Evolutionary conservation across 2,797 vertebrate genomes (phyloP), one percentile per base, ranked within the genome.

Genomic region (Enteromius viviparus): DNA sequence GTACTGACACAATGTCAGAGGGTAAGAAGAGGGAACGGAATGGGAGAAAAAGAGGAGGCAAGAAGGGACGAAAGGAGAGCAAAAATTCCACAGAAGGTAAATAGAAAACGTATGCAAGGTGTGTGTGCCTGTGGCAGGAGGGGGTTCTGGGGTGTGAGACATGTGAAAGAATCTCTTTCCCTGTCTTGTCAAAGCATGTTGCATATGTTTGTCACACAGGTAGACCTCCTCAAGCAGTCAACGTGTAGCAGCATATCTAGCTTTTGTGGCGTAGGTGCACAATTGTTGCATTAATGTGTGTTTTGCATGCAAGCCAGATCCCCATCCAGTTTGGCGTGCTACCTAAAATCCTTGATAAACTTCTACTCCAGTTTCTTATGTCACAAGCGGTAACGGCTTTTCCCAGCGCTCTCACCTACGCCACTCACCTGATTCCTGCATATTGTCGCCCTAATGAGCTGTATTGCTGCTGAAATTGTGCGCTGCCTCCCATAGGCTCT

Each of bases 1-100:
- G 58, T 85, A 86, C 87, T 89, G 89, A 90, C 90, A 94, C 88
- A 87, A 95, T 96, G 95, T 92, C 94, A 83, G 94, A 95, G 86
- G 91, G 11, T 84, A 94, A 87, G 90, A 94, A 71, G 90, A 95
- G 90, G 91, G 92, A 95, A 64, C 92, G 55, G 87, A 94, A 90
- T 89, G 93, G 90, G 84, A 94, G 40, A 91, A 95, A 89, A 90
- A 94, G 87, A 89, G 92, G 90, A 26, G 90, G 83, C 79, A 94
- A 88, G 85, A 94, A 91, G 89, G 91, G 89, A 88, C 92, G 89
- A 81, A 94, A 91, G 82, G 92, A 90, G 82, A 92, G 91, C 72
- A 72, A 32, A 10, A 87, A 92, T 89, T 85, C 90, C 12, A 76
- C 79, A 58, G 70, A 82, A 95, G 94, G 95, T 95, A 95, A 94